Evolutionary conservation across 1,140 invertebrate genomes (phyloP), one percentile per base, ranked within the genome.

Genomic region (Pantala flavescens): DNA sequence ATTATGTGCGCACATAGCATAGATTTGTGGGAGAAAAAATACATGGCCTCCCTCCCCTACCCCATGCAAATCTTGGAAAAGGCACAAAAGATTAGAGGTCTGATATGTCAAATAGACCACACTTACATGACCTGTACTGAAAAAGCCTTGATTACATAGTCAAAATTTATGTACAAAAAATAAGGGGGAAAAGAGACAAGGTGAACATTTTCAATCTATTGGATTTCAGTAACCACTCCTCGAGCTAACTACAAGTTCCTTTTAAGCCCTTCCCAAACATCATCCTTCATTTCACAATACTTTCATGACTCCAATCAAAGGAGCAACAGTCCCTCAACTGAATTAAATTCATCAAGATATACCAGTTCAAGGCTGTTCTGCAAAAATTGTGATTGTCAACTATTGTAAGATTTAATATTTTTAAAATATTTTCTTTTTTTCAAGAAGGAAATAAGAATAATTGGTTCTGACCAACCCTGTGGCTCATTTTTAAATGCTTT

Each of bases 51-150:
- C 49, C 49, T 63, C 49, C 49, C 49, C 12, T 63, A 63, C 49
- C 49, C 49, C 49, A 63, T 63, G 49, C 49, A 63, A 63, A 63
- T 63, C 49, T 63, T 63, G 49, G 49, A 63, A 63, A 63, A 63
- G 49, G 49, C 49, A 63, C 49, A 63, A 63, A 63, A 63, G 49
- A 63, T 63, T 63, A 63, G 49, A 63, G 49, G 49, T 63, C 49
- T 63, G 49, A 63, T 63, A 63, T 63, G 49, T 63, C 49, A 21
- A 63, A 3, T 7, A 63, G 49, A 63, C 49, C 49, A 63, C 49
- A 63, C 49, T 63, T 63, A 63, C 49, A 63, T 63, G 49, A 63
- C 49, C 49, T 63, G 49, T 63, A 63, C 49, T 63, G 49, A 63
- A 63, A 63, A 63, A 21, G 16, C 49, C 12, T 36, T 36, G 28